A percentile compares a stretch with the other conserved stretches of the same genome.
phyloP scores from a whole-genome alignment of 2,113 vertebrate genomes.

The Poicephalus meyeri region DNA sequence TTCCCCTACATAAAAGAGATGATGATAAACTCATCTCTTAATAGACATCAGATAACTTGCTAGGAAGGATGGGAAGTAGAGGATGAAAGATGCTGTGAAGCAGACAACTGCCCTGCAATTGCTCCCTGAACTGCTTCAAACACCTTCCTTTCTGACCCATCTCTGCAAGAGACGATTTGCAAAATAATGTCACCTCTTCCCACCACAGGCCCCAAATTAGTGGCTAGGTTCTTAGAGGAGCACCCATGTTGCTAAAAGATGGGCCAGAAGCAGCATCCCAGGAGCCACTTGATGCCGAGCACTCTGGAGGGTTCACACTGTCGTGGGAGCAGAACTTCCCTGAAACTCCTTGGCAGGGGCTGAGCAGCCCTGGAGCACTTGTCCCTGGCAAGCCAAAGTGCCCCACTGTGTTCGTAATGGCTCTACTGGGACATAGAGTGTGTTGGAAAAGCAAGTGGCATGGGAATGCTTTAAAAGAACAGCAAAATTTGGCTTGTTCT shows the following conservation, averaged over 20 bases:
- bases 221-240: neutral
- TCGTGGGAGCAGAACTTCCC: accelerated
- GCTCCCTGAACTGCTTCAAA: neutral
- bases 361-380: neutral
- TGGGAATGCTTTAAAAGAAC: neutral
- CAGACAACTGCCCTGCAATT: neutral
- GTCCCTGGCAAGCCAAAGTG: neutral
- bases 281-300: neutral
- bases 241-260: neutral
- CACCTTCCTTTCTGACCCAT: neutral
- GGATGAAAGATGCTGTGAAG: neutral
- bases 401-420: accelerated
- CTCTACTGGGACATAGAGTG: too few relatives aligned
- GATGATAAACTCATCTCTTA: neutral
- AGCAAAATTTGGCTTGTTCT: neutral
- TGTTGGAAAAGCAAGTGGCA: accelerated
- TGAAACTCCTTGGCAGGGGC: accelerated
- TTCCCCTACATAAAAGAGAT: neutral
- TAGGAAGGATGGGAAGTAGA: neutral
- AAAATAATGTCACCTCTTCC: neutral
- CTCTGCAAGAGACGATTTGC: neutral
- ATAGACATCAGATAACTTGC: neutral
- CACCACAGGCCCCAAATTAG: neutral
- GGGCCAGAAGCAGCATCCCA: neutral
- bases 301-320: neutral